Base-by-base conservation (phyloP, 2,888 invertebrate species). In the Thecophora atra region DNA sequence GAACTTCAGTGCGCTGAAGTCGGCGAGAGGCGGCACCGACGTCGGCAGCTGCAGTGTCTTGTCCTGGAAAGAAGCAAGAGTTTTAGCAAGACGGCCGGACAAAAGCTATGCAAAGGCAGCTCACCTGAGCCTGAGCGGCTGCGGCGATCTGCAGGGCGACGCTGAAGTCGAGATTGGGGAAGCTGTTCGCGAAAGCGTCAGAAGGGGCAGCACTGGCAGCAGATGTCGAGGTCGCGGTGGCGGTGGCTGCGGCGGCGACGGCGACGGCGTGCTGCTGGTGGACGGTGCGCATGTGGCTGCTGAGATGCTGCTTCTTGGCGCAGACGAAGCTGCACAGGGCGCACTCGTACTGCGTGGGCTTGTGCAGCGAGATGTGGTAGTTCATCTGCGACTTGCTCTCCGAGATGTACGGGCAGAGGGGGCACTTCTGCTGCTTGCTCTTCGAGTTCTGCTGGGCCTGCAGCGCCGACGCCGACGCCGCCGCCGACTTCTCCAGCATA, bases 321-420 rank as follows among this genome's bases (percentile, higher is more conserved):
- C 94, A 94, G 81, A 94, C 94, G 82, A 94, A 95, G 76, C 92
- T 92, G 84, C 96, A 96, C 78, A 91, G 89, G 26, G 90, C 90
- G 82, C 96, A 96, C 84, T 93, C 93, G 85, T 92, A 85, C 60
- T 85, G 84, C 8, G 86, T 84, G 44, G 85, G 84, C 44, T 86
- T 86, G 82, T 96, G 96, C 83, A 95, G 93, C 81, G 95, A 94
- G 81, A 94, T 94, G 82, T 96, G 96, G 82, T 95, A 94, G 82
- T 93, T 90, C 85, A 91, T 94, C 84, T 95, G 95, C 30, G 94
- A 94, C 84, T 94, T 94, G 83, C 93, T 94, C 82, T 94, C 94
- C 52, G 94, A 94, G 77, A 93, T 92, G 83, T 94, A 95, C 0
- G 96, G 95, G 84, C 96, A 96, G 71, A 91, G 90, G 6, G 90